These are phyloP conservation scores for Crepidodera aurea DNA, from an alignment of 2,888 invertebrate species.

Conservation along the genomic window DNA sequence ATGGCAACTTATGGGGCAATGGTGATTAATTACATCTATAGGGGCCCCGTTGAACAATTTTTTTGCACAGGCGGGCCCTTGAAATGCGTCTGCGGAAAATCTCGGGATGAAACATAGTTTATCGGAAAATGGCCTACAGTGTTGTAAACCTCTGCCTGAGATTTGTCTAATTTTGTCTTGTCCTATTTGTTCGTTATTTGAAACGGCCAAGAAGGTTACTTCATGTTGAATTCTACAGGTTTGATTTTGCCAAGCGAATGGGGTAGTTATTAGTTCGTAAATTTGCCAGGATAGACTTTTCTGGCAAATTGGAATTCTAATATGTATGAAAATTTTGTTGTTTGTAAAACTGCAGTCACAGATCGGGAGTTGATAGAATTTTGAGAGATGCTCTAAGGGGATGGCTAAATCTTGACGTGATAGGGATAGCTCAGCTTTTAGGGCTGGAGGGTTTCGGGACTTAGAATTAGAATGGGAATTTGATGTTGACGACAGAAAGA, in stretches of 20 bases:
- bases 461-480: conserved; percentile 1
- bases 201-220: conserved; percentile 16
- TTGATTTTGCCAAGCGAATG: no score
- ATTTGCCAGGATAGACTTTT: conserved; percentile 25
- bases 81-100: conserved; percentile 26
- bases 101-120: conserved; percentile 37
- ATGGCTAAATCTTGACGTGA: conserved; percentile 24
- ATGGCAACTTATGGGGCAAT: conserved; percentile 38
- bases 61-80: conserved; percentile 29
- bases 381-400: conserved; percentile 15
- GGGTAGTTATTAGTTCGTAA: conserved; percentile 32
- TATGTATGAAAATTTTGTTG: conserved; percentile 16
- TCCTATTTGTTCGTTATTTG: not conserved
- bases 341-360: no score
- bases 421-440: not conserved
- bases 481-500: conserved; percentile 1
- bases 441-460: not conserved
- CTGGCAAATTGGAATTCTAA: conserved; percentile 31
- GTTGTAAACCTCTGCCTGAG: conserved; percentile 26
- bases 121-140: conserved; percentile 33
- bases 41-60: conserved; percentile 36
- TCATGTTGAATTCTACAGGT: no score
- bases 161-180: conserved; percentile 29
- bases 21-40: conserved; percentile 31
- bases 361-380: conserved; percentile 33